A percentile compares a stretch with the other conserved stretches of the same genome.
Evolutionary conservation across 2,113 vertebrate genomes (phyloP).

Genomic region (Gobius niger): DNA sequence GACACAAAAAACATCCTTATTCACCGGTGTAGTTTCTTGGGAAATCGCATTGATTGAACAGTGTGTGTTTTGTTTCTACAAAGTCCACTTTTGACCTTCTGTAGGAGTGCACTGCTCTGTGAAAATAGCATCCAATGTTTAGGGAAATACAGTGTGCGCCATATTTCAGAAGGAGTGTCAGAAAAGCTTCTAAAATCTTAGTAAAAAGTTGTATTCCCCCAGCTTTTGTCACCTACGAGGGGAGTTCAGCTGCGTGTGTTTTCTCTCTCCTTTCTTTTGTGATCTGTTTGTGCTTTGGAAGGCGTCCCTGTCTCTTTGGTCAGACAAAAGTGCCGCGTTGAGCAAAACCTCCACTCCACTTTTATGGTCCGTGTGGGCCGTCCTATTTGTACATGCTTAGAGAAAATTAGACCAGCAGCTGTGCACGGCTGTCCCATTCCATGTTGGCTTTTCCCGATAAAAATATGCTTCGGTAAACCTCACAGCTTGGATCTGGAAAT

Average conservation of each 20-base stretch:
- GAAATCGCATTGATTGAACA: no score
- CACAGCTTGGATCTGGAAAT: constrained; percentile 67
- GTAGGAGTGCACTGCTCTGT: no score
- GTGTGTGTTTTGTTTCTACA: no score
- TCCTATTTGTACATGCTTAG: constrained; percentile 80
- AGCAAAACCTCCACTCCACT: constrained; percentile 79
- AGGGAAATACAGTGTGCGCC: no score
- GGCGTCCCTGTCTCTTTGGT: constrained; percentile 63
- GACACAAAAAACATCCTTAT: no score
- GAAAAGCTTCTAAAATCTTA: neutral
- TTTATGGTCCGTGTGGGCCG: constrained; percentile 76
- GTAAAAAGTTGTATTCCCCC: constrained; percentile 31
- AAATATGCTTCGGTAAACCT: constrained; percentile 78
- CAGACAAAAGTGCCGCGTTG: constrained; percentile 78
- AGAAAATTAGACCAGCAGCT: constrained; percentile 80
- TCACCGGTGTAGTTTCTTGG: no score
- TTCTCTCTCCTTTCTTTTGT: constrained; percentile 58
- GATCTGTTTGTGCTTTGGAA: constrained; percentile 71
- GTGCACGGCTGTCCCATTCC: constrained; percentile 67
- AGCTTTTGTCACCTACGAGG: constrained; percentile 41
- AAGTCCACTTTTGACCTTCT: no score
- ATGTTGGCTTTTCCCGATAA: constrained; percentile 75
- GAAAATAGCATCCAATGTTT: no score
- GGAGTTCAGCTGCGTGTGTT: constrained; percentile 43
- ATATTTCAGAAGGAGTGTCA: neutral